Evolutionary conservation across 2,797 vertebrate genomes (phyloP), one percentile per base, ranked within the genome.

Genomic region (Neomorphus geoffroyi): DNA sequence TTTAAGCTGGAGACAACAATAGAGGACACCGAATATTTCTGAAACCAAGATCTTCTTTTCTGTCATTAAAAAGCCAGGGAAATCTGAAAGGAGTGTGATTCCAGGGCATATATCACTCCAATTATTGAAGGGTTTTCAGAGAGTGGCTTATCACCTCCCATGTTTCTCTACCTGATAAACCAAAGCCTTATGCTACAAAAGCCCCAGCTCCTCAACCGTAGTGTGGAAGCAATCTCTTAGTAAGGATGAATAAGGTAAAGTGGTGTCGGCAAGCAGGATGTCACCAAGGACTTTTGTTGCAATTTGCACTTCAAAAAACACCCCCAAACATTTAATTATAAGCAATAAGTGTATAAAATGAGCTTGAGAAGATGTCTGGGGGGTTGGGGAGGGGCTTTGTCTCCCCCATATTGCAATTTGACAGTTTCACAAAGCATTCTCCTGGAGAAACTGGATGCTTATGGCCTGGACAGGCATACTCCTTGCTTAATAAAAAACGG

Each of bases 121-220:
- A 95, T 93, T 93, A 92, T 28, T 90, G 84, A 90, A 87, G 57
- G 78, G 58, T 73, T 56, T 93, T 92, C 45, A 73, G 71, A 95
- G 83, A 85, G 88, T 62, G 61, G 56, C 90, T 97, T 94, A 94
- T 96, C 96, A 50, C 73, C 48, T 78, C 86, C 35, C 11, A 0
- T 4, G 58, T 53, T 91, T 92, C 91, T 93, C 96, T 96, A 84
- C 90, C 72, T 90, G 95, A 93, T 89, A 94, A 96, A 96, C 90
- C 8, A 1, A 75, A 94, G 86, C 79, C 53, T 86, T 11, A 7
- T 13, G 35, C 91, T 94, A 96, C 86, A 94, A 32, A 97, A 92
- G 74, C 60, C 75, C 32, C 78, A 46, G 66, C 82, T 66, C 66
- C 33, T 61, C 84, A 43, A 17, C 65, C 45, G 27, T 18, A 21